phyloP scores from a whole-genome alignment of 2,113 vertebrate species.

The Chrysemys picta region DNA sequence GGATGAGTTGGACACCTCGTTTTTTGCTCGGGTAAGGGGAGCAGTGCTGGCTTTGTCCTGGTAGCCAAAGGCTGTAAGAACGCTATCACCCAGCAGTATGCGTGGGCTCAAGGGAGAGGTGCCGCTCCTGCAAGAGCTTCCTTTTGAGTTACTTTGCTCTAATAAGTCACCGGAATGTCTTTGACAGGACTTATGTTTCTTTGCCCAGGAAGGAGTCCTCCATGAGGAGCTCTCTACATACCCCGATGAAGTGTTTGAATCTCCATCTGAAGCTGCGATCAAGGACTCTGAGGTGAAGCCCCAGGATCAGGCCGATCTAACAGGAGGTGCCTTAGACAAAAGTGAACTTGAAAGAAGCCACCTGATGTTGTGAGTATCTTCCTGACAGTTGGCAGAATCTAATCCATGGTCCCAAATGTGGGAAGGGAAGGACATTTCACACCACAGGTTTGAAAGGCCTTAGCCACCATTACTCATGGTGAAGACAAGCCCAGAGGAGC shows the following conservation, averaged over 20 bases:
- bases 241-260: conserved; percentile 94
- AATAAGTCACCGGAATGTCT: not conserved
- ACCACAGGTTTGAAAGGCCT: not conserved
- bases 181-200: conserved; percentile 50
- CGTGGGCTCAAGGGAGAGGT: not conserved
- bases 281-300: conserved; percentile 86
- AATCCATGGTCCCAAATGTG: fast-evolving
- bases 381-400: not conserved
- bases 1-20: conserved; percentile 96
- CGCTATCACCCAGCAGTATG: not conserved
- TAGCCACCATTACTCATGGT: not conserved
- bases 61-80: not conserved
- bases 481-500: not conserved
- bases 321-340: conserved; percentile 93
- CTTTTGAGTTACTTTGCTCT: not conserved
- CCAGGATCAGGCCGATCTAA: conserved; percentile 87
- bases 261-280: conserved; percentile 89
- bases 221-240: conserved; percentile 94
- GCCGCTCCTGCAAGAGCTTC: not conserved
- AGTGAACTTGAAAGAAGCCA: conserved; percentile 94
- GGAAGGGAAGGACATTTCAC: not conserved
- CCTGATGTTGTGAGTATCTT: conserved; percentile 91
- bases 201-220: conserved; percentile 90
- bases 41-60: fast-evolving
- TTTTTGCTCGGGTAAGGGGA: conserved; percentile 92